Evolutionary conservation across 2,888 invertebrate genomes (phyloP).

Genomic region (Druceiella hillmani): DNA sequence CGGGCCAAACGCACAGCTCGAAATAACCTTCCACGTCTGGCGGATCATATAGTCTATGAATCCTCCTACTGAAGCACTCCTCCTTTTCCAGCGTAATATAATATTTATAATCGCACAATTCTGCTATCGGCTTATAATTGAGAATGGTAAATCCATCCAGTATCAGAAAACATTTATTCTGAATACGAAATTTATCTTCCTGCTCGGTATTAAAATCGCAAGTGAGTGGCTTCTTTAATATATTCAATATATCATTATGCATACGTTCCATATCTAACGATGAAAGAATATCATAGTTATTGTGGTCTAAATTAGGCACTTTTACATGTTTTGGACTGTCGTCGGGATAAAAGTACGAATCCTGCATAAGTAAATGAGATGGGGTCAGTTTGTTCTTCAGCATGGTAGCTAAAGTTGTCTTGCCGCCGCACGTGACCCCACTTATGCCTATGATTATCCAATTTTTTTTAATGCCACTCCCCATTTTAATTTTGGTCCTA

Average conservation of each 20-base stretch:
- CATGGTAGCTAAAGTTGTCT: slow-evolving; percentile 63
- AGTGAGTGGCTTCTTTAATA: slow-evolving; percentile 29
- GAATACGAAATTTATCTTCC: slow-evolving; percentile 18
- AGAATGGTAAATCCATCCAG: slow-evolving; percentile 75
- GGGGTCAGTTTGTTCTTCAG: slow-evolving; percentile 45
- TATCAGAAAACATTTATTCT: slow-evolving; percentile 52
- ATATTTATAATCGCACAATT: slow-evolving; percentile 63
- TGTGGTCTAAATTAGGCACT: slow-evolving; percentile 60
- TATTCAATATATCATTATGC: slow-evolving; percentile 51
- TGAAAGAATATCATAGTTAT: slow-evolving; percentile 70
- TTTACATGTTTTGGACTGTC: slow-evolving; percentile 60
- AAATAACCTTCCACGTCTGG: slow-evolving; percentile 87
- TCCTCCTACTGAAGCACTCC: slow-evolving; percentile 60
- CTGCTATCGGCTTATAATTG: slow-evolving; percentile 60
- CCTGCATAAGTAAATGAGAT: slow-evolving; percentile 61
- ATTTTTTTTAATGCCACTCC: slow-evolving; percentile 10
- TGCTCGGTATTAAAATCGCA: slow-evolving; percentile 19
- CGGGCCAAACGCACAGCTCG: slow-evolving; percentile 88
- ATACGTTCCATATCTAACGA: slow-evolving; percentile 70
- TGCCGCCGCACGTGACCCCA: slow-evolving; percentile 80
- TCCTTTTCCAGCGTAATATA: slow-evolving; percentile 66
- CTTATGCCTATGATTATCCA: slow-evolving; percentile 44
- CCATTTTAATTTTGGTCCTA: background rate
- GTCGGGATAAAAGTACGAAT: slow-evolving; percentile 66
- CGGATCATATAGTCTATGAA: slow-evolving; percentile 68